phyloP scores from a whole-genome alignment of 2,113 vertebrate species.

The Sinocyclocheilus grahami region DNA sequence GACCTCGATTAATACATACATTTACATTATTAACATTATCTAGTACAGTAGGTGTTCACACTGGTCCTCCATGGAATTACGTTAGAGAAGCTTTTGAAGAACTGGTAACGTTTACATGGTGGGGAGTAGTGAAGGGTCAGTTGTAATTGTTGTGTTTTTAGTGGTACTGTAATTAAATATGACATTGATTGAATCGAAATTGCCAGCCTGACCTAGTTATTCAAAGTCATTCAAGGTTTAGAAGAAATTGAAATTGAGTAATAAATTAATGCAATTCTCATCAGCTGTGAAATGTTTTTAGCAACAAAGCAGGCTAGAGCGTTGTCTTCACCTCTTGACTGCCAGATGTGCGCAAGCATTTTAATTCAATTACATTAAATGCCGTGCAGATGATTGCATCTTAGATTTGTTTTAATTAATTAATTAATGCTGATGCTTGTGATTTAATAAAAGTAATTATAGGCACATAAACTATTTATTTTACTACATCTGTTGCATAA shows the following conservation, averaged over 20 bases:
- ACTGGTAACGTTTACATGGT: neutral
- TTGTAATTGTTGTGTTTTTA: neutral
- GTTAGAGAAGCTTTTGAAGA: neutral
- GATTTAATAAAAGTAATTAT: conserved; percentile 26
- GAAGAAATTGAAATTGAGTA: neutral
- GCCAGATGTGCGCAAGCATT: conserved; percentile 5
- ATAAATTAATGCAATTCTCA: neutral
- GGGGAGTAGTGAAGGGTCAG: no score
- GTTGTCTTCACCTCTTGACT: neutral
- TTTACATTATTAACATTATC: neutral
- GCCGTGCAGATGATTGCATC: neutral
- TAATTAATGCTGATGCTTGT: neutral
- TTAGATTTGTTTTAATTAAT: neutral
- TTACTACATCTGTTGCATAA: neutral
- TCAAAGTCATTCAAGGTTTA: conserved; percentile 2
- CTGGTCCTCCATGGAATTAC: neutral
- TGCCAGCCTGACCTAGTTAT: neutral
- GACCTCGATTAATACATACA: neutral
- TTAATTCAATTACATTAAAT: conserved; percentile 12
- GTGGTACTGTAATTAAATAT: neutral
- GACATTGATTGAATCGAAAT: neutral
- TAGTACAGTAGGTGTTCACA: neutral
- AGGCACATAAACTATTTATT: conserved; percentile 3
- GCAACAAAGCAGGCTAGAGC: neutral
- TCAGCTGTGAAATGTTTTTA: neutral